Evolutionary conservation across 1,140 invertebrate genomes (phyloP).

Genomic region (Neomicropteryx cornuta): DNA sequence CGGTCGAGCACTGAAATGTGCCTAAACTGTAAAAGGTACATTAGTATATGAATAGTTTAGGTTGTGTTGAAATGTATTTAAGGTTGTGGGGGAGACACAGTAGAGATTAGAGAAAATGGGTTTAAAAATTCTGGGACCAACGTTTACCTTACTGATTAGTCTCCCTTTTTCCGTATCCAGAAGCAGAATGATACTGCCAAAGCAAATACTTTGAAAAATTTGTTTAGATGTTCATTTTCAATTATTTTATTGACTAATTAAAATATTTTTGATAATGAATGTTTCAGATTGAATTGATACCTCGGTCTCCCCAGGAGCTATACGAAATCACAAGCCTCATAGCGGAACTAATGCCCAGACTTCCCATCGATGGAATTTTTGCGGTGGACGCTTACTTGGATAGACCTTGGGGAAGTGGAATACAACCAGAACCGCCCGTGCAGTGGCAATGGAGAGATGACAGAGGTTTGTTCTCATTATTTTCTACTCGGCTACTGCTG

Average conservation of each 20-base stretch:
- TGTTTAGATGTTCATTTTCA: neutral
- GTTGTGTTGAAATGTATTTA: too few relatives aligned
- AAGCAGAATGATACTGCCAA: neutral
- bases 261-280: slow-evolving; percentile 2
- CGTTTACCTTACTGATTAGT: too few relatives aligned
- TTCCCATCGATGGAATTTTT: slow-evolving; percentile 91
- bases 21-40: too few relatives aligned
- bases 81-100: too few relatives aligned
- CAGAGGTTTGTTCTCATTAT: slow-evolving; percentile 49
- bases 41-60: too few relatives aligned
- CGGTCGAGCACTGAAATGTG: too few relatives aligned
- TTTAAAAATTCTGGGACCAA: too few relatives aligned
- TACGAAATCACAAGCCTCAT: slow-evolving; percentile 95
- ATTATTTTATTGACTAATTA: neutral
- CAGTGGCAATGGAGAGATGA: slow-evolving; percentile 96
- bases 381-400: slow-evolving; percentile 79
- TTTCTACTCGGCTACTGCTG: too few relatives aligned
- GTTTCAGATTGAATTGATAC: slow-evolving; percentile 69
- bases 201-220: neutral
- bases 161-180: too few relatives aligned
- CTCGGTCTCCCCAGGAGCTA: slow-evolving; percentile 86
- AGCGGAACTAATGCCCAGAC: slow-evolving; percentile 87
- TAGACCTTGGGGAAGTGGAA: slow-evolving; percentile 51
- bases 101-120: too few relatives aligned
- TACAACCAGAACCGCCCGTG: slow-evolving; percentile 71